These are phyloP conservation scores for Xyrichtys novacula DNA, from an alignment of 2,797 vertebrate species.

Conservation along the genomic window DNA sequence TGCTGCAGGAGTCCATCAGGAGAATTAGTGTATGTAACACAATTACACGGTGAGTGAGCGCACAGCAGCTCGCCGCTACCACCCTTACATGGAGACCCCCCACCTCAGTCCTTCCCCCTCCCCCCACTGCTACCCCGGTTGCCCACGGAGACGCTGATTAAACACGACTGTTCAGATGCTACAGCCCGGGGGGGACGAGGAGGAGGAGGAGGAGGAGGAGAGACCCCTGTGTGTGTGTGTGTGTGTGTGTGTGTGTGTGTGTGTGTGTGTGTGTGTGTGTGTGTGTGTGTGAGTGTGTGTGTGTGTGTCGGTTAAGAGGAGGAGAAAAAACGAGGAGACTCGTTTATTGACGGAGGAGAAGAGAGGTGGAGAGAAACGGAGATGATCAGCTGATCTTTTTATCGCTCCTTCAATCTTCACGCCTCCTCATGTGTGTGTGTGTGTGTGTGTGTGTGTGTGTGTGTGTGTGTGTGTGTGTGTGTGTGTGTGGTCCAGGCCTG, in stretches of 20 bases:
- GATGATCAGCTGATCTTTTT: slow-evolving; percentile 25
- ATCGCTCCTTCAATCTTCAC: slow-evolving; percentile 44
- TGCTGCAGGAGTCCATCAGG: slow-evolving; percentile 62
- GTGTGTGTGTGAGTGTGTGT: slow-evolving; percentile 18
- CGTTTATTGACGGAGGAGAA: background rate
- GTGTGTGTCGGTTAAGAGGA: too few relatives aligned
- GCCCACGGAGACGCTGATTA: slow-evolving; percentile 82
- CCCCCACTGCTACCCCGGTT: slow-evolving; percentile 55
- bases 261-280: slow-evolving; percentile 9
- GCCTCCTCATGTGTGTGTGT: slow-evolving; percentile 51
- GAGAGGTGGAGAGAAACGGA: slow-evolving; percentile 7
- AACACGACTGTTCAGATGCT: slow-evolving; percentile 80
- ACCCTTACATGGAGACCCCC: slow-evolving; percentile 65
- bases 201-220: slow-evolving; percentile 56
- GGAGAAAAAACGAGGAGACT: too few relatives aligned
- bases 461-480: too few relatives aligned
- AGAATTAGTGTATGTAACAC: slow-evolving; percentile 79
- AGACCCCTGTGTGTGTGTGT: slow-evolving; percentile 50
- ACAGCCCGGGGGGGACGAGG: slow-evolving; percentile 65
- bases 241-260: slow-evolving; percentile 20
- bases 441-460: too few relatives aligned
- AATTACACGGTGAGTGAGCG: slow-evolving; percentile 80
- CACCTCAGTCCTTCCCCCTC: slow-evolving; percentile 33
- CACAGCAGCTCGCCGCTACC: slow-evolving; percentile 63
- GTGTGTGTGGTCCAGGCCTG: slow-evolving; percentile 49